phyloP scores from a whole-genome alignment of 64 coral and sea anemone species.

The Platygyra sinensis region DNA sequence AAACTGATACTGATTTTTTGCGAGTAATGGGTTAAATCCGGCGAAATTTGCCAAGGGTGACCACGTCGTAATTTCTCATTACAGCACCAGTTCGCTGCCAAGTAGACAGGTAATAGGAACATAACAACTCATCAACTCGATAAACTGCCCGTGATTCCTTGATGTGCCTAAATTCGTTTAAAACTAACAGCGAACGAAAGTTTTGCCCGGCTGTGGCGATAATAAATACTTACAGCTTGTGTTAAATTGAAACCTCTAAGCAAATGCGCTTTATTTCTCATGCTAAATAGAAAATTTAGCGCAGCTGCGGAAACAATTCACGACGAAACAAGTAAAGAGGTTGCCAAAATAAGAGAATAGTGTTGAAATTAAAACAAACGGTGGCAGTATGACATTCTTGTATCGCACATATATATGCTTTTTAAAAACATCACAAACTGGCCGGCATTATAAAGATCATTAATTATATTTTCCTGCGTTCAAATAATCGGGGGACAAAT shows the following conservation, averaged over 20 bases:
- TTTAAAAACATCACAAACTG: background rate
- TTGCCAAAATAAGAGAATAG: background rate
- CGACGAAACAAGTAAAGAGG: background rate
- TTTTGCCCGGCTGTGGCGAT: background rate
- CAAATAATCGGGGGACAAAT: background rate
- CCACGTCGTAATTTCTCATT: background rate
- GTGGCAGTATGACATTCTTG: background rate
- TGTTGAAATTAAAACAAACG: background rate
- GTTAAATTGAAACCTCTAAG: background rate
- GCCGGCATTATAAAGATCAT: background rate
- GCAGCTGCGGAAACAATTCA: background rate
- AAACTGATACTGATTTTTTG: background rate
- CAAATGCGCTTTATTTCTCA: background rate
- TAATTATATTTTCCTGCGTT: background rate
- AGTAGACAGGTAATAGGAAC: too few relatives aligned
- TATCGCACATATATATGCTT: background rate
- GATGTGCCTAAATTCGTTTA: background rate
- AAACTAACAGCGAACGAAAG: background rate
- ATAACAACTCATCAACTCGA: too few relatives aligned
- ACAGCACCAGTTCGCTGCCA: background rate
- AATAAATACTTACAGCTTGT: background rate
- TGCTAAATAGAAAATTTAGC: background rate
- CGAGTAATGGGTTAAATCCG: background rate
- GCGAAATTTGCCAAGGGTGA: background rate
- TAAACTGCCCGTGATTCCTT: too few relatives aligned